phyloP scores from a whole-genome alignment of 2,113 vertebrate species.

The Indicator indicator region DNA sequence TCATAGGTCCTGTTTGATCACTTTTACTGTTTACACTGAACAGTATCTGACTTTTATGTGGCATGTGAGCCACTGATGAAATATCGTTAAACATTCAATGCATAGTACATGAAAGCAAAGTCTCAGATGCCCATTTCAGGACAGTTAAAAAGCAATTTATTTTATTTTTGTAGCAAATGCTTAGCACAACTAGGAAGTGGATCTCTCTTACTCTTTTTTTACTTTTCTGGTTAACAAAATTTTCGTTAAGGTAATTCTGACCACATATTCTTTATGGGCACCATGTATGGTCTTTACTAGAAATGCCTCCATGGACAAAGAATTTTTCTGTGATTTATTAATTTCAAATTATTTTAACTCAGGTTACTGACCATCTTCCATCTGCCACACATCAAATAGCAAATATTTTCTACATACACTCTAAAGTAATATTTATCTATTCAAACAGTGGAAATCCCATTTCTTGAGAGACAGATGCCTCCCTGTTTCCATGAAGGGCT shows the following conservation, averaged over 20 bases:
- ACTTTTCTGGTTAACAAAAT: background rate
- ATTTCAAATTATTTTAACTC: background rate
- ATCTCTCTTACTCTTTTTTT: background rate
- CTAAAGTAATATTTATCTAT: background rate
- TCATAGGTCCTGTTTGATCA: background rate
- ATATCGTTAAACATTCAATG: background rate
- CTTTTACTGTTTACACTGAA: background rate
- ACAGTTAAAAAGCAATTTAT: background rate
- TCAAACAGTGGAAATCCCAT: background rate
- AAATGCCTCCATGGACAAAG: background rate
- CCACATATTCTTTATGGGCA: background rate
- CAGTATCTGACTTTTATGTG: background rate
- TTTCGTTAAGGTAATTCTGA: background rate
- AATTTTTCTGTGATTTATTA: background rate
- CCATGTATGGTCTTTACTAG: background rate
- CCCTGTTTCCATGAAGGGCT: background rate
- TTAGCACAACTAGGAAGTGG: background rate
- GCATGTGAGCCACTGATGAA: background rate
- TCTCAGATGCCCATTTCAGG: background rate
- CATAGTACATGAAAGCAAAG: background rate
- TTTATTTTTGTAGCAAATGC: background rate
- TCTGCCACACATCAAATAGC: background rate
- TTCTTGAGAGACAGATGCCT: background rate
- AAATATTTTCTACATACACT: background rate
- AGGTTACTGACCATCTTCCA: background rate